Conservation (phyloP, 2,113 vertebrate species). For the Morone saxatilis region DNA sequence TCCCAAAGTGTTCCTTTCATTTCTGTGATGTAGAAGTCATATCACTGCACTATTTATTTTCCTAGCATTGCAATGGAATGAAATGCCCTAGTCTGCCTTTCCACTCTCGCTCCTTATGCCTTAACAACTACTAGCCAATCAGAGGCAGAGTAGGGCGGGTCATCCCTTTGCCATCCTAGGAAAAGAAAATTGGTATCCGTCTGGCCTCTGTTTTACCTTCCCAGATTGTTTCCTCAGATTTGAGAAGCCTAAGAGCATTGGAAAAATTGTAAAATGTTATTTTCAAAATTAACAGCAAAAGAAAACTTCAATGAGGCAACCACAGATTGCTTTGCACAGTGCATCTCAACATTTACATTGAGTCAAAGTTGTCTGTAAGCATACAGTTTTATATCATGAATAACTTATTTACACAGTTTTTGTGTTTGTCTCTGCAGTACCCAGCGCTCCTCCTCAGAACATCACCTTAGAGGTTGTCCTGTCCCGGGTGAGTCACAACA, state of each 20-base stretch:
- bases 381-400: background rate
- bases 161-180: too few relatives aligned
- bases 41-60: too few relatives aligned
- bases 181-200: too few relatives aligned
- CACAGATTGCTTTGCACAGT: background rate
- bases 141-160: too few relatives aligned
- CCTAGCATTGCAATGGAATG: too few relatives aligned
- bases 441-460: slow-evolving; percentile 76
- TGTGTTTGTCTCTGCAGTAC: slow-evolving; percentile 59
- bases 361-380: background rate
- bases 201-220: background rate
- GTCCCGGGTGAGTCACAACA: slow-evolving; percentile 78
- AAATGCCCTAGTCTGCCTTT: too few relatives aligned
- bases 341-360: background rate
- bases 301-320: background rate
- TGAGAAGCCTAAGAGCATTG: background rate
- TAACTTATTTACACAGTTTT: background rate
- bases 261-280: background rate
- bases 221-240: background rate
- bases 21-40: background rate
- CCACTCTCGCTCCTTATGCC: too few relatives aligned
- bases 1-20: background rate
- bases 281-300: background rate
- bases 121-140: too few relatives aligned
- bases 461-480: slow-evolving; percentile 76